Evolutionary conservation across 2,888 invertebrate genomes (phyloP), one percentile per base, ranked within the genome.

Genomic region (Drosophila aldrichi): DNA sequence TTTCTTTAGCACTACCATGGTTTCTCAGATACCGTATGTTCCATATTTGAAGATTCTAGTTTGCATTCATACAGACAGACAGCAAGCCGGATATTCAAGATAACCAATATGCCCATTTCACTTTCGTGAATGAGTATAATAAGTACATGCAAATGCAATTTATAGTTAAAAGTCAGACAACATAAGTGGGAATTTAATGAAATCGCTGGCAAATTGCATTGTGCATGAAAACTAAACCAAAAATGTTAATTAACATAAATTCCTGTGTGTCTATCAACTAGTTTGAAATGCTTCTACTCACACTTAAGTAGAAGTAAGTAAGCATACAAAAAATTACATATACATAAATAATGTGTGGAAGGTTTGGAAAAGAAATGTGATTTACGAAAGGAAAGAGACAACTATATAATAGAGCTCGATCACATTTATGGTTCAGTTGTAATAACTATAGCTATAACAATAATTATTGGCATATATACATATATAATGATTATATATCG

Each of bases 161-260:
- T 63, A 67, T n/a, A 52, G 34, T 25, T 34, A 29, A 25, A 25
- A 10, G 38, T 29, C 41, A 18, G 29, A 8, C 14, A 36, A 51
- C 12, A 40, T 34, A 3, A 41, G 43, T 20, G n/a, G 12, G 10
- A 20, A 20, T 41, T 38, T 2, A 18, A 14, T 34, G 25, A 48
- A 55, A 32, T 48, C 20, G 16, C n/a, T 46, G 36, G 29, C 36
- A 57, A 75, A 58, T 22, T 48, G 54, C 5, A 58, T 56, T 57
- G 8, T 57, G 8, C 10, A 22, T 44, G 16, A 25, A 44, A 44
- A 7, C 44, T 44, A 44, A 44, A 14, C 8, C 16, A 56, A 63
- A 9, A 62, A 63, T 56, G 57, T 74, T 75, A 77, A 61, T 75
- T 62, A 51, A 49, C 18, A 32, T 7, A 56, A 69, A 54, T 64